Evolutionary conservation across 2,797 vertebrate species (phyloP).

Genomic region (Octomys mimax): DNA sequence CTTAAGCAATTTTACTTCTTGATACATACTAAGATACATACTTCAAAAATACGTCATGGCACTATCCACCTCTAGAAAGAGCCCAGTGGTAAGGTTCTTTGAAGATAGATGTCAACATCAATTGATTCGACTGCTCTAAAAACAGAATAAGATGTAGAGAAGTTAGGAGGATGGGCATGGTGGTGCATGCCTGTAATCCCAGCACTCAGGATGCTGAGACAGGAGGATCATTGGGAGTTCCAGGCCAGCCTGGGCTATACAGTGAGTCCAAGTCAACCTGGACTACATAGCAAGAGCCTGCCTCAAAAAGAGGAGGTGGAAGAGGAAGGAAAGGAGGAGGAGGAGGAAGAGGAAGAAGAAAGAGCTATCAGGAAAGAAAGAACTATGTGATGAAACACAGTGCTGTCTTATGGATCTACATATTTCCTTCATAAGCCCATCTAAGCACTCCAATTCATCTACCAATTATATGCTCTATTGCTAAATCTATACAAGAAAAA

Average conservation of each 20-base stretch:
- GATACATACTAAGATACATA: not conserved
- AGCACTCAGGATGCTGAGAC: not conserved
- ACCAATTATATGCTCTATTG: not conserved
- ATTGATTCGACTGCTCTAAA: not conserved
- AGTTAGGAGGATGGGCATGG: not conserved
- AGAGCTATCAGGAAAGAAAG: not conserved
- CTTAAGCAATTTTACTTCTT: not conserved
- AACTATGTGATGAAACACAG: not conserved
- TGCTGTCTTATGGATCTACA: not conserved
- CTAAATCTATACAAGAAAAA: not conserved
- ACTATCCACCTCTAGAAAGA: not conserved
- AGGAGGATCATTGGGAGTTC: not conserved
- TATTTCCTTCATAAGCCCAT: not conserved
- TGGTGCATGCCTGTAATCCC: not conserved
- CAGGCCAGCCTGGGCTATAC: not conserved
- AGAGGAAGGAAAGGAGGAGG: too few species aligned
- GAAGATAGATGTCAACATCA: not conserved
- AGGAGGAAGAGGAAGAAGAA: not conserved
- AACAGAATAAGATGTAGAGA: not conserved
- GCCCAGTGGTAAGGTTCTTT: not conserved
- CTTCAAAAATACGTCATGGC: not conserved
- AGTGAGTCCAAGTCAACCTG: not conserved
- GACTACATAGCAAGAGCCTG: not conserved
- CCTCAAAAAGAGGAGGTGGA: not conserved
- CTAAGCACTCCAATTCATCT: not conserved